phyloP scores from a whole-genome alignment of 1,140 invertebrate species.

The Berghia stephanieae region DNA sequence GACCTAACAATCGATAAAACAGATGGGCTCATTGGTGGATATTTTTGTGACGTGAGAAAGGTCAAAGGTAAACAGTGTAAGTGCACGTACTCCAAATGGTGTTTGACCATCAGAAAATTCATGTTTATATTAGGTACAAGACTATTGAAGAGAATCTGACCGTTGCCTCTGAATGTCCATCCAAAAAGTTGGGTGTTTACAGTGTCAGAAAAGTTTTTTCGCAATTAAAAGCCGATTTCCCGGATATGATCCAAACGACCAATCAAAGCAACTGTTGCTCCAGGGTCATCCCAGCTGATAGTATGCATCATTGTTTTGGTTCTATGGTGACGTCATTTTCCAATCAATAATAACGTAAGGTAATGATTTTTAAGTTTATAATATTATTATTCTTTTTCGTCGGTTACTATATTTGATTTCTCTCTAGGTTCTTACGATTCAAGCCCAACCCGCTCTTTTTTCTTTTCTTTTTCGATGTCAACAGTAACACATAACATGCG shows the following conservation, averaged over 20 bases:
- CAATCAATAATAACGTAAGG: background rate
- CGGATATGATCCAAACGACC: background rate
- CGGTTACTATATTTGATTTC: too few relatives aligned
- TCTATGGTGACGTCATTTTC: background rate
- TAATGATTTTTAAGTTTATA: background rate
- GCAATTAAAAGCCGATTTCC: background rate
- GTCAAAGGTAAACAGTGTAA: too few relatives aligned
- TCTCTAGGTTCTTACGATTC: background rate
- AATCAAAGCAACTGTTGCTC: background rate
- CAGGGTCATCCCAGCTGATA: slow-evolving; percentile 10
- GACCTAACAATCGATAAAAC: background rate
- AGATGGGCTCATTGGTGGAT: background rate
- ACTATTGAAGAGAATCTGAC: background rate
- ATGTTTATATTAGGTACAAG: background rate
- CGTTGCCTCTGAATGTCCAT: background rate
- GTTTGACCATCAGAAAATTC: too few relatives aligned
- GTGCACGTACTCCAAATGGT: too few relatives aligned
- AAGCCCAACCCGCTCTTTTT: background rate
- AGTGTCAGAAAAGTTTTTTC: background rate
- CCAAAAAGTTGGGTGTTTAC: background rate
- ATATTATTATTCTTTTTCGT: too few relatives aligned
- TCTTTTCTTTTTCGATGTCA: background rate
- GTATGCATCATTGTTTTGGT: slow-evolving; percentile 16
- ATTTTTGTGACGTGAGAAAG: slow-evolving; percentile 19
- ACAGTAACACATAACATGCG: background rate